Conservation (phyloP, 2,888 invertebrate species). For the Zaprionus obscuricornis region DNA sequence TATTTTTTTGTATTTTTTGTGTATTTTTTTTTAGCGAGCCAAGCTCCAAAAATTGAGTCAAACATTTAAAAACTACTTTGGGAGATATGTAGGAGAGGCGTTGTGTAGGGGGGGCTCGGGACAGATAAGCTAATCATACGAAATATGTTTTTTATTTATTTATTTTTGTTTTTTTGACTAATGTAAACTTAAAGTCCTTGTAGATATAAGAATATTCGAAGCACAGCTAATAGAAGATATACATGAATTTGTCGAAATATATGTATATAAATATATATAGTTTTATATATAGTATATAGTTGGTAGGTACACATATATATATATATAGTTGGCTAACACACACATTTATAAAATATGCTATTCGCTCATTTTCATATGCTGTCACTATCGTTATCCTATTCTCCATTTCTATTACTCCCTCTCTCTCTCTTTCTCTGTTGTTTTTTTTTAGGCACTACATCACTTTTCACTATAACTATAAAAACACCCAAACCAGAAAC, state of each 20-base stretch:
- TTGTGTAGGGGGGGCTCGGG: conserved; percentile 5
- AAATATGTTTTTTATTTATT: conserved; percentile 4
- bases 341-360: conserved; percentile 74
- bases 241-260: conserved; percentile 23
- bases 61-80: conserved; percentile 38
- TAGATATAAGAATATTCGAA: conserved; percentile 21
- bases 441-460: conserved; percentile 73
- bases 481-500: conserved; percentile 34
- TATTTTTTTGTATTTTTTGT: neutral
- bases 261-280: conserved; percentile 15
- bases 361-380: conserved; percentile 11
- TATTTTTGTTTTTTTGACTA: conserved; percentile 5
- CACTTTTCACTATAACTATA: conserved; percentile 63
- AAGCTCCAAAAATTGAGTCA: conserved; percentile 44
- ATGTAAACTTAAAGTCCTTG: conserved; percentile 49
- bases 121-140: neutral
- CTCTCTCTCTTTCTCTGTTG: conserved; percentile 4
- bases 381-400: neutral
- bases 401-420: conserved; percentile 8
- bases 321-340: conserved; percentile 22
- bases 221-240: conserved; percentile 4
- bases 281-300: conserved; percentile 30
- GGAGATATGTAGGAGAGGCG: conserved; percentile 50
- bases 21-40: conserved; percentile 25
- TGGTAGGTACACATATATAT: conserved; percentile 32